Base-by-base conservation (phyloP, 2,888 invertebrate genomes). In the Harmothoe impar region DNA sequence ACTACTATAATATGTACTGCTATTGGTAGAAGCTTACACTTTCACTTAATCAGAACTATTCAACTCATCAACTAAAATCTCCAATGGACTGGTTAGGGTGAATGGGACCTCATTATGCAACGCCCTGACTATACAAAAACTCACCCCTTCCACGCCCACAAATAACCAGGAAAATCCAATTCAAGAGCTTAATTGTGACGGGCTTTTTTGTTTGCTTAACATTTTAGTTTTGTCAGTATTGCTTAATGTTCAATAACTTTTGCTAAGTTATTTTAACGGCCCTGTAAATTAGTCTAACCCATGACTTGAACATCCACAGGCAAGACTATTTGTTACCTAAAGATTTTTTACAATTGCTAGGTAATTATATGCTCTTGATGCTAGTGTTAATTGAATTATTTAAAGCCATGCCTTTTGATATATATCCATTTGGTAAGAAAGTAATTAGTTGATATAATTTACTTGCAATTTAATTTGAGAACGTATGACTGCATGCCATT, bases 191-290 rank as follows among this genome's bases (percentile, higher is more conserved):
- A n/a, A n/a, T 72, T 72, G 72, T 72, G 29, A 72, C 17, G 72
- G 31, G 29, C 25, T 72, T 29, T 72, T 72, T n/a, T 29, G 72
- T 72, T 29, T n/a, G 72, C 31, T 29, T 72, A 72, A 72, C 72
- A 0, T 72, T 29, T 5, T 29, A 72, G 72, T 25, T 72, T 62
- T 62, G n/a, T 62, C 62, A n/a, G 62, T 62, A 5, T 20, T 62
- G 62, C 62, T 62, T 62, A 43, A 62, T 62, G 62, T 62, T 62
- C 62, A 12, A 15, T 62, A 62, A 62, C 62, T 62, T 62, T 62
- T 3, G 62, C 62, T 62, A 62, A 20, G n/a, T 15, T 43, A 43
- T 62, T 62, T n/a, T 62, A 62, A 62, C 62, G 23, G 15, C 15
- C 43, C 43, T 62, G 20, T 3, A 62, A 62, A 62, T 12, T n/a